phyloP scores from a whole-genome alignment of 1,140 invertebrate species.

The Philopotamus ludificatus region DNA sequence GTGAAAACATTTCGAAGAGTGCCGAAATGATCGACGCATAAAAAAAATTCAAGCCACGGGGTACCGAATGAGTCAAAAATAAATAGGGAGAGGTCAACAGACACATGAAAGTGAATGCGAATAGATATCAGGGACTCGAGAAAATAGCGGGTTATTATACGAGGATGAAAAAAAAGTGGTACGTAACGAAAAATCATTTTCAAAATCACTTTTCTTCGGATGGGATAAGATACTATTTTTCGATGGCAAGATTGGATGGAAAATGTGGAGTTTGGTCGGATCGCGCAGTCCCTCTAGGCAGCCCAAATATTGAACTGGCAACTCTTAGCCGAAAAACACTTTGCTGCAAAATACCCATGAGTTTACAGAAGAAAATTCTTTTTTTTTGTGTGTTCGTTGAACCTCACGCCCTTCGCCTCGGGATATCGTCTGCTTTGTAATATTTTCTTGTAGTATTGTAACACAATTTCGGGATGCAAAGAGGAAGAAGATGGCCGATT shows the following conservation, averaged over 20 bases:
- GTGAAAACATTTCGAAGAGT: no score
- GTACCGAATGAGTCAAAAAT: no score
- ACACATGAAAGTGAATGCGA: not conserved
- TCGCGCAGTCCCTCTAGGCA: conserved; percentile 24
- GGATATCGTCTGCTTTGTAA: conserved; percentile 20
- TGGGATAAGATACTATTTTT: conserved; percentile 21
- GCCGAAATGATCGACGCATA: no score
- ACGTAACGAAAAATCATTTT: conserved; percentile 22
- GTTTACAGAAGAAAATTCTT: conserved; percentile 25
- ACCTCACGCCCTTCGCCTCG: conserved; percentile 11
- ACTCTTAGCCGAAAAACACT: conserved; percentile 21
- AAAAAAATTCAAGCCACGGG: no score
- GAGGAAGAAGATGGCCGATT: no score
- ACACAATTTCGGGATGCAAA: conserved; percentile 16
- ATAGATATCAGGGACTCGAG: not conserved
- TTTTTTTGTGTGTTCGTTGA: conserved; percentile 11
- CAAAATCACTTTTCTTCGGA: conserved; percentile 24
- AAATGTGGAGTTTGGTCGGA: conserved; percentile 18
- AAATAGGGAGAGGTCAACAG: not conserved
- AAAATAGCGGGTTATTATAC: not conserved
- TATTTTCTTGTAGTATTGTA: conserved; percentile 22
- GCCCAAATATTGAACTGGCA: conserved; percentile 30
- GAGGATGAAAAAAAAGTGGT: conserved; percentile 2
- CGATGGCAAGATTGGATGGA: conserved; percentile 22
- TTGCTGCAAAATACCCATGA: conserved; percentile 30